Percentiles rank a stretch among this genome's conserved stretches.
Evolutionary conservation across 92 coral and sea anemone species (phyloP).

Genomic region (Galaxea fascicularis): DNA sequence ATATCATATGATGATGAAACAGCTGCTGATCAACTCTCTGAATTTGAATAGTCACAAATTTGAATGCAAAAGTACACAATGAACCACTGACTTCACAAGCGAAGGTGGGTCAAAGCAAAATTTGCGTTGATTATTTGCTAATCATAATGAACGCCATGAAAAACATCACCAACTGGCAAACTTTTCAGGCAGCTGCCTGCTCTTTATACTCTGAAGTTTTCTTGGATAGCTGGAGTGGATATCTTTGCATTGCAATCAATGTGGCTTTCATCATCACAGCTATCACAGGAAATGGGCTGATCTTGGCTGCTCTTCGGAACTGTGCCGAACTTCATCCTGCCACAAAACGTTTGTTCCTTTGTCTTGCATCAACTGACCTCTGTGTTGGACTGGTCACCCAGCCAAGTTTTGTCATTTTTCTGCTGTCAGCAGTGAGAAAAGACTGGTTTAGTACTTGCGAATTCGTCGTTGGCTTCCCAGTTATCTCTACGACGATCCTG

Average conservation of each 20-base stretch:
- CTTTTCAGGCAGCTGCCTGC: not conserved
- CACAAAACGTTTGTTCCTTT: constrained; percentile 20
- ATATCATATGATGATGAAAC: too few relatives aligned
- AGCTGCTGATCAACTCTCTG: too few relatives aligned
- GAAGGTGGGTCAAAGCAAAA: too few relatives aligned
- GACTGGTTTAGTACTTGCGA: not conserved
- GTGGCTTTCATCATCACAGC: not conserved
- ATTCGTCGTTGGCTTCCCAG: not conserved
- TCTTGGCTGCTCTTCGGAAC: constrained; percentile 24
- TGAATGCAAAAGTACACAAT: too few relatives aligned
- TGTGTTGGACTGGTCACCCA: constrained; percentile 27
- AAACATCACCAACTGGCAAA: not conserved
- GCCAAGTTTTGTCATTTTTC: not conserved
- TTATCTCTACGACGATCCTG: not conserved
- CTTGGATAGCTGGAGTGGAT: not conserved
- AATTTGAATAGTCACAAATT: too few relatives aligned
- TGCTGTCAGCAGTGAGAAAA: not conserved
- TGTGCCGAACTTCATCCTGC: constrained; percentile 6
- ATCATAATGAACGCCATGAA: not conserved
- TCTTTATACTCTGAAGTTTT: not conserved
- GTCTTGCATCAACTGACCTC: constrained; percentile 19
- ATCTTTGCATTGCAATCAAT: not conserved
- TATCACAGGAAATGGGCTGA: not conserved
- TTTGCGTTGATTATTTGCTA: too few relatives aligned
- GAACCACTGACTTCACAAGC: too few relatives aligned